Evolutionary conservation across 2,797 vertebrate genomes (phyloP).

Genomic region (Pangasius mekongensis): DNA sequence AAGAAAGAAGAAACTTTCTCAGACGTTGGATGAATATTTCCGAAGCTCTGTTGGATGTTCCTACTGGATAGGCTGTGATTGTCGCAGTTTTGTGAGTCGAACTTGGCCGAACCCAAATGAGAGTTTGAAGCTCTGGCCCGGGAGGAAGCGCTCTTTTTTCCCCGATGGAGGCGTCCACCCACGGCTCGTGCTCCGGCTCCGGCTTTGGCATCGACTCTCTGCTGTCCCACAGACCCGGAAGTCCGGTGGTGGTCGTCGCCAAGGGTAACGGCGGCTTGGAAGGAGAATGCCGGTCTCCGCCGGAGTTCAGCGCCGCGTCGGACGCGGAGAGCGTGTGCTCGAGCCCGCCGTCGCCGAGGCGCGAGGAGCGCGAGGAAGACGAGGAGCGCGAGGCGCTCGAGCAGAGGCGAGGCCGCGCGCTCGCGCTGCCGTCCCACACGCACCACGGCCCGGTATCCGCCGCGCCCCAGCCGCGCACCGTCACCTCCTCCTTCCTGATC

Average conservation of each 20-base stretch:
- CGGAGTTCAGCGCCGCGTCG: constrained; percentile 92
- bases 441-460: constrained; percentile 87
- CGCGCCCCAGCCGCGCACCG: constrained; percentile 90
- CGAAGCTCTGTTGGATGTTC: constrained; percentile 60
- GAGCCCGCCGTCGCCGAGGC: constrained; percentile 87
- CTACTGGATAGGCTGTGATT: constrained; percentile 65
- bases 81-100: constrained; percentile 53
- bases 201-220: constrained; percentile 97
- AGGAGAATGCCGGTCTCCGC: constrained; percentile 87
- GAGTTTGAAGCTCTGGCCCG: constrained; percentile 70
- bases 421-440: constrained; percentile 85
- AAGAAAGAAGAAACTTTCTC: constrained; percentile 56
- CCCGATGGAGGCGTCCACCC: constrained; percentile 91
- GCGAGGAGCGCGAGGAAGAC: constrained; percentile 83
- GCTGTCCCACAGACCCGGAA: constrained; percentile 91
- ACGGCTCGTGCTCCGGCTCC: constrained; percentile 75
- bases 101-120: constrained; percentile 77
- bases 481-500: constrained; percentile 97
- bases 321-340: constrained; percentile 91
- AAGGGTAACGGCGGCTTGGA: constrained; percentile 84
- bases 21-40: constrained; percentile 63
- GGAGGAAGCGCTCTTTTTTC: constrained; percentile 37
- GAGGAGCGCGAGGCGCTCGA: constrained; percentile 69
- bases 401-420: constrained; percentile 78
- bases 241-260: constrained; percentile 79